phyloP scores from a whole-genome alignment of 2,888 invertebrate species.

The Camptogramma bilineatum region DNA sequence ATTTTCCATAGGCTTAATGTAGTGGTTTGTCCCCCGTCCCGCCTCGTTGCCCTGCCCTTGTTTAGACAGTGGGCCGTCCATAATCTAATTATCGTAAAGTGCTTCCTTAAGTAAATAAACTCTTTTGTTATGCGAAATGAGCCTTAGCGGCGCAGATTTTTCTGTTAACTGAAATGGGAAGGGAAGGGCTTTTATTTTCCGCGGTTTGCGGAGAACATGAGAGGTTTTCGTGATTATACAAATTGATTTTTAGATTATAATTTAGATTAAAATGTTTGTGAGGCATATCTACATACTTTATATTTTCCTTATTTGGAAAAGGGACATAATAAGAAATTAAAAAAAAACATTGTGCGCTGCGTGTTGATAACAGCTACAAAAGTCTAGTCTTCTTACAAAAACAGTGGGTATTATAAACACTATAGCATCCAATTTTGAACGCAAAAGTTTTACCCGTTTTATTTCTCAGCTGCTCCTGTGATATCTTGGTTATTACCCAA shows the following conservation, averaged over 20 bases:
- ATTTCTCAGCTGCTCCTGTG: slow-evolving; percentile 36
- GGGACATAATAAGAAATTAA: neutral
- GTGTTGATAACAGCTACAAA: neutral
- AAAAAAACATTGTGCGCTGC: no score
- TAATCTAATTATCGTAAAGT: slow-evolving; percentile 70
- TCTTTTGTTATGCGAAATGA: slow-evolving; percentile 65
- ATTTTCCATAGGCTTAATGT: slow-evolving; percentile 35
- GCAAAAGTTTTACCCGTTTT: slow-evolving; percentile 29
- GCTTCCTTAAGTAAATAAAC: slow-evolving; percentile 70
- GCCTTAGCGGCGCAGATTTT: slow-evolving; percentile 54
- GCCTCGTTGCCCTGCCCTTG: slow-evolving; percentile 51
- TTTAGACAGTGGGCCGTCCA: slow-evolving; percentile 51
- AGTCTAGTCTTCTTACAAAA: neutral
- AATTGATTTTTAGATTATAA: slow-evolving; percentile 38
- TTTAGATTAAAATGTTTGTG: slow-evolving; percentile 29
- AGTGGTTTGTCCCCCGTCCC: slow-evolving; percentile 42
- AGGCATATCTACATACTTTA: slow-evolving; percentile 6
- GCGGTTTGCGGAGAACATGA: slow-evolving; percentile 24
- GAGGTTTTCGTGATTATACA: slow-evolving; percentile 28
- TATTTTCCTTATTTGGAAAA: neutral
- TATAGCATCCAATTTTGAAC: neutral
- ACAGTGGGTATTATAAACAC: neutral
- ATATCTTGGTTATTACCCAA: slow-evolving; percentile 42
- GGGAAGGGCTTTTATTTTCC: slow-evolving; percentile 27
- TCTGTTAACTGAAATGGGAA: slow-evolving; percentile 43